Base-by-base conservation (phyloP, 1,140 invertebrate species). In the Drosophila oshimai region DNA sequence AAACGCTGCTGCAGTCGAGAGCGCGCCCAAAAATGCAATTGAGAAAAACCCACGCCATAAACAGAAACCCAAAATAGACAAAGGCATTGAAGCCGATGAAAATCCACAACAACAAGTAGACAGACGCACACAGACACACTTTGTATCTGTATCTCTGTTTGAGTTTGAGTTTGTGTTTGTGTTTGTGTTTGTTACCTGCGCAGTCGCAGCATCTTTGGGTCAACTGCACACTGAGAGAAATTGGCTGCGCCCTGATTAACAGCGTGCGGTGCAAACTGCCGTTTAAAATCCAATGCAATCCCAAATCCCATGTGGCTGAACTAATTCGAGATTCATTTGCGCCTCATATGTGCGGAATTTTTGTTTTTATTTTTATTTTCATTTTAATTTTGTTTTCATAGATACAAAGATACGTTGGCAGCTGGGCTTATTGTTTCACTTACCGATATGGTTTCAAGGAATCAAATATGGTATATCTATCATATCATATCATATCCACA, bases 41-140 rank as follows among this genome's bases (percentile, higher is more conserved):
- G 81, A 84, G 80, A 84, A 86, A 84, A 84, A 84, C 80, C 80
- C 80, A 84, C 79, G 70, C 79, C 81, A 78, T 74, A 83, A 70
- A 81, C 70, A 70, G 65, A 81, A 73, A 84, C 74, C 74, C 62
- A 84, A 84, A 84, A 83, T 84, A 84, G 74, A 83, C 71, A 76
- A 81, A 60, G 79, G 58, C 71, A 81, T 55, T 47, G 60, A 50
- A 72, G 33, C 36, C 57, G 75, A 70, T 45, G 53, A 84, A 62
- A 73, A 75, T 80, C 71, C 64, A 79, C 47, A 75, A 36, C 60
- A 51, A 72, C 37, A 33, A 61, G 18, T 26, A 24, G 41, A 44
- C 22, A 15, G 57, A 36, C 64, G 58, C 46, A 49, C 72, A 50
- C 37, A 51, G 10, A 49, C 20, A 53, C 28, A 60, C 24, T 29